Conservation (phyloP, 2,113 vertebrate species). For the Prunella himalayana region DNA sequence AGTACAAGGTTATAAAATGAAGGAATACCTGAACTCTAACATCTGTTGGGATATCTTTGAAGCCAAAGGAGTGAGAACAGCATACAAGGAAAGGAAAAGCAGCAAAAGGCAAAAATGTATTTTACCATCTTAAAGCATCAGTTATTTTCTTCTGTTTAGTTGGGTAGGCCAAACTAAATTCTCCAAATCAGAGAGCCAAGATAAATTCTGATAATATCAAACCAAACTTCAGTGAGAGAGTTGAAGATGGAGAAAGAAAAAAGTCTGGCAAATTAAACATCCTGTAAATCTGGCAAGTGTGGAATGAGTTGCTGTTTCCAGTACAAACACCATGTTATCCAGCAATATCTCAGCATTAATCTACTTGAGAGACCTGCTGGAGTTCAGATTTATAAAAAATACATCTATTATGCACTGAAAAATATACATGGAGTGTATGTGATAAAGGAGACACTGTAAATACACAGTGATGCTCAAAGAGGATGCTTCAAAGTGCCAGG, state of each 20-base stretch:
- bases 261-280: neutral
- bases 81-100: neutral
- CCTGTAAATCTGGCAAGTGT: neutral
- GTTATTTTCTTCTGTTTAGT: neutral
- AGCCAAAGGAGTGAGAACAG: neutral
- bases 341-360: neutral
- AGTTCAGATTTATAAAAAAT: neutral
- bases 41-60: neutral
- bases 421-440: too few species aligned
- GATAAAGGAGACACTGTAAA: neutral
- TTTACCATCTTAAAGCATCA: neutral
- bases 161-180: neutral
- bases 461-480: neutral
- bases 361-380: neutral
- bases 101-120: neutral
- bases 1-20: neutral
- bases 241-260: neutral
- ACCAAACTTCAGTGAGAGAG: neutral
- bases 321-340: neutral
- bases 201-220: neutral
- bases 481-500: neutral
- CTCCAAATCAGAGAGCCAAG: neutral
- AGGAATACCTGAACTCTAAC: neutral
- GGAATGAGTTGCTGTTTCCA: neutral
- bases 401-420: neutral